A percentile compares a stretch with the other conserved stretches of the same genome.
These are phyloP conservation scores for Drosophila meridiana DNA, from an alignment of 2,888 invertebrate genomes.

Conservation along the genomic window DNA sequence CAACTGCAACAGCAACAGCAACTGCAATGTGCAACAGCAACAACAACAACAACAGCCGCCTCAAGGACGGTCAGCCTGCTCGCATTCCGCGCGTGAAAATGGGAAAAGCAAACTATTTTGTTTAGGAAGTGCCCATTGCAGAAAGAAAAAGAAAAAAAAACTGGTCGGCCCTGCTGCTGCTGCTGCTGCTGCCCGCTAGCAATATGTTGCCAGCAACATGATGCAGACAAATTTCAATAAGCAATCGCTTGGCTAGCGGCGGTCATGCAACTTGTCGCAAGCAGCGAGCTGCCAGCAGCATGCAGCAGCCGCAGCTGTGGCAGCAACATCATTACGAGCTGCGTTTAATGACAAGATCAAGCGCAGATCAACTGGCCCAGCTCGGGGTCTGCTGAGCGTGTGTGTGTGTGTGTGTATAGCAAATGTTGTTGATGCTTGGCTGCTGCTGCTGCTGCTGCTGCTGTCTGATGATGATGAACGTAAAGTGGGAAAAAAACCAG, in stretches of 20 bases:
- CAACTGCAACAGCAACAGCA: slow-evolving; percentile 29
- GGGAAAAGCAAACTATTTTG: slow-evolving; percentile 73
- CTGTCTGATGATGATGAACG: slow-evolving; percentile 71
- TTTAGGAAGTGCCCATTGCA: slow-evolving; percentile 68
- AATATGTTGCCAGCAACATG: slow-evolving; percentile 67
- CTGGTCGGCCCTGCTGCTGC: slow-evolving; percentile 42
- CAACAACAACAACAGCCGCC: slow-evolving; percentile 30
- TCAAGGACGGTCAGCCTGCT: slow-evolving; percentile 74
- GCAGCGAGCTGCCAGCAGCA: slow-evolving; percentile 21
- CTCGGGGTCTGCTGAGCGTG: slow-evolving; percentile 24
- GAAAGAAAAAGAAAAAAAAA: slow-evolving; percentile 32
- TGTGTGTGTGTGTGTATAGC: slow-evolving; percentile 44
- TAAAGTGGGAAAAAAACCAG: slow-evolving; percentile 71
- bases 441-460: slow-evolving; percentile 32
- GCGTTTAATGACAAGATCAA: slow-evolving; percentile 83
- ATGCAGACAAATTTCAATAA: slow-evolving; percentile 68
- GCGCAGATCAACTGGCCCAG: slow-evolving; percentile 71
- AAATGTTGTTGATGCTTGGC: slow-evolving; percentile 62
- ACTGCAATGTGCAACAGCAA: slow-evolving; percentile 4
- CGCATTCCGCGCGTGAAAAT: slow-evolving; percentile 67
- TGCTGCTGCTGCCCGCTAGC: slow-evolving; percentile 11
- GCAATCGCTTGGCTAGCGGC: slow-evolving; percentile 66
- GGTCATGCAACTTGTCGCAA: slow-evolving; percentile 71
- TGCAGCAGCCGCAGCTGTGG: slow-evolving; percentile 22
- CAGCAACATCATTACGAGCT: slow-evolving; percentile 69